Evolutionary conservation across 1,140 invertebrate genomes (phyloP).

Genomic region (Calosoma granatense): DNA sequence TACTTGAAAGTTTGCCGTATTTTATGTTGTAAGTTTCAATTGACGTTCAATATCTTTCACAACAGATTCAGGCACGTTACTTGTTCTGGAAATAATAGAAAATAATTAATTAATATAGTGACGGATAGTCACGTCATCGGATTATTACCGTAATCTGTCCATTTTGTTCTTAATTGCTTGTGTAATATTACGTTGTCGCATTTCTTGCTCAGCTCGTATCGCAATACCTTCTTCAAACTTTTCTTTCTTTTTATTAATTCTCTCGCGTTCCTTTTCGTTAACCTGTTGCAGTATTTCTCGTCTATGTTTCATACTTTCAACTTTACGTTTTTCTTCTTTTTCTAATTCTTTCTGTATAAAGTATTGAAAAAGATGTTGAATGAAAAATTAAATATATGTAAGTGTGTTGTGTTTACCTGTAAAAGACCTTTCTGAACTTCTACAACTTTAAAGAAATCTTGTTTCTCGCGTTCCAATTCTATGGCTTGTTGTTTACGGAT

Average conservation of each 20-base stretch:
- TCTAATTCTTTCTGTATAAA: not conserved
- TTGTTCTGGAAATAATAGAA: conserved; percentile 19
- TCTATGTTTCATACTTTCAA: conserved; percentile 35
- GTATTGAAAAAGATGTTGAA: not conserved
- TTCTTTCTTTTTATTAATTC: conserved; percentile 45
- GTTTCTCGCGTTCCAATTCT: conserved; percentile 47
- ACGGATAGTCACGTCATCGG: not conserved
- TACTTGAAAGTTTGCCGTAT: not conserved
- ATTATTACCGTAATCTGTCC: conserved; percentile 37
- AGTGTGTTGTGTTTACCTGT: conserved; percentile 19
- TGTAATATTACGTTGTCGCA: conserved; percentile 41
- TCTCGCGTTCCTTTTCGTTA: conserved; percentile 54
- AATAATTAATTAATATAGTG: not conserved
- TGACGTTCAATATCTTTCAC: conserved; percentile 36
- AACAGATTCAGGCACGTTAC: conserved; percentile 34
- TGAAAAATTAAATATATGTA: not conserved
- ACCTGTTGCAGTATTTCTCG: conserved; percentile 49
- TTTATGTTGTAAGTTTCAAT: conserved; percentile 19
- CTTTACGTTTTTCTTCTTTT: conserved; percentile 5
- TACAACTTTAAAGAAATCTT: conserved; percentile 44
- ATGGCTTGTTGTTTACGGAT: conserved; percentile 44
- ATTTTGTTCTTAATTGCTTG: conserved; percentile 49
- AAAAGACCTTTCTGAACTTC: conserved; percentile 11
- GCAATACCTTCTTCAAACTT: conserved; percentile 53
- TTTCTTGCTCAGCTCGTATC: conserved; percentile 44